These are phyloP conservation scores for Apamea epomidion DNA, from an alignment of 2,888 invertebrate genomes.

Conservation along the genomic window DNA sequence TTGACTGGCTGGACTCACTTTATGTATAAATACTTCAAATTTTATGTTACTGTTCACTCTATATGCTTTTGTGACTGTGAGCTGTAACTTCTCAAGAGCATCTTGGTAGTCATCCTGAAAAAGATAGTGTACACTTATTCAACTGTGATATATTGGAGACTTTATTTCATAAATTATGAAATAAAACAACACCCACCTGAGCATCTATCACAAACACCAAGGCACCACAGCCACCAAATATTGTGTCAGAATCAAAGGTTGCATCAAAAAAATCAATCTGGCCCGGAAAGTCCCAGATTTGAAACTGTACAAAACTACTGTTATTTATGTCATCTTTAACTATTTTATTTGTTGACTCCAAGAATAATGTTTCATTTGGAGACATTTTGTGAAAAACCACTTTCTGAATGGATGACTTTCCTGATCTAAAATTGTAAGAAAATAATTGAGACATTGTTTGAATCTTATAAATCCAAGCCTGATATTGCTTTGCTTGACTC, in stretches of 20 bases:
- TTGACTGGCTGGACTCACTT: constrained; percentile 87
- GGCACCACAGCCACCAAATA: constrained; percentile 99
- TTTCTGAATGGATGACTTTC: constrained; percentile 99
- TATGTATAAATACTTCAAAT: constrained; percentile 99
- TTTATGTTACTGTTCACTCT: constrained; percentile 98
- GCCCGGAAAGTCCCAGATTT: constrained; percentile 99
- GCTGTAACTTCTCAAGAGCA: constrained; percentile 97
- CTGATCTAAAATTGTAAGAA: constrained; percentile 93
- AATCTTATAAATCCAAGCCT: neutral
- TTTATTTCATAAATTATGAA: neutral
- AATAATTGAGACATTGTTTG: neutral
- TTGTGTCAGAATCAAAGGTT: constrained; percentile 98
- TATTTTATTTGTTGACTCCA: constrained; percentile 99
- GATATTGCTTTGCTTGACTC: neutral
- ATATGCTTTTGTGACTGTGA: constrained; percentile 98
- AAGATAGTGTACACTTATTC: neutral
- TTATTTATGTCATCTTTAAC: constrained; percentile 99
- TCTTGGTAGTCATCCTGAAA: constrained; percentile 98
- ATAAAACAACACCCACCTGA: constrained; percentile 89
- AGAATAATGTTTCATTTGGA: constrained; percentile 99
- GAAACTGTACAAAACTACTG: constrained; percentile 99
- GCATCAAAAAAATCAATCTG: constrained; percentile 99
- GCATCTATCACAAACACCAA: constrained; percentile 99
- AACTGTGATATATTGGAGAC: neutral
- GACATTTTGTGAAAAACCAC: constrained; percentile 99